Evolutionary conservation across 2,888 invertebrate genomes (phyloP), one percentile per base, ranked within the genome.

Genomic region (Leptothorax acervorum): DNA sequence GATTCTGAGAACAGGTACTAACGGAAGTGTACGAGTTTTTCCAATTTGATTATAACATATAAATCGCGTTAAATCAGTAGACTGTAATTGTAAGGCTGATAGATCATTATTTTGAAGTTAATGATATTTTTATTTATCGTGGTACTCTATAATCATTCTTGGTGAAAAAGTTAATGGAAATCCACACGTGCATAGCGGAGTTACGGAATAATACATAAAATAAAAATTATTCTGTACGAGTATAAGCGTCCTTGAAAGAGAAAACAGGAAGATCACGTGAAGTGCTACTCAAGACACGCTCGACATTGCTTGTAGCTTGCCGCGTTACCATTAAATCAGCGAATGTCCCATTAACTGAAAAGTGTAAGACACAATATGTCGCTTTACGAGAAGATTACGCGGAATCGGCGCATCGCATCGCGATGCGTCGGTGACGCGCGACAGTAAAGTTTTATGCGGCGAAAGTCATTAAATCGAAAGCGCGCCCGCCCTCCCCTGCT

Each of bases 401-500:
- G 12, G 79, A 35, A 66, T 68, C 48, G 79, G 35, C 70, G 42
- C 70, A 57, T 57, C 70, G 42, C 70, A 57, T 57, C 12, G 57
- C 51, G 79, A 79, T 63, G 63, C 48, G 63, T 51, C 75, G 23
- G 65, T 18, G 51, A 51, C 28, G 62, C 65, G 70, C 53, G 45
- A 62, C 65, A 87, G 71, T 82, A 86, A 87, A 86, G 71, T 86
- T 87, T 83, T 79, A 87, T 76, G 62, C 65, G 73, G 63, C 83
- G 51, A 15, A 70, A 84, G 75, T 85, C 86, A 62, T 90, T 90
- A 87, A 87, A 79, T 84, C 74, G 60, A 65, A 85, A 71, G 81
- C 51, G 62, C 85, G 63, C 73, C 68, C 70, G 23, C 18, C 11
- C 35, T 4, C n/a, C 11, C 8, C 15, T 6, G n/a, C 15, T 45